Percentiles rank a stretch among this genome's conserved stretches.
Conservation (phyloP, 1,140 invertebrate genomes). For the Callitettix versicolor region DNA sequence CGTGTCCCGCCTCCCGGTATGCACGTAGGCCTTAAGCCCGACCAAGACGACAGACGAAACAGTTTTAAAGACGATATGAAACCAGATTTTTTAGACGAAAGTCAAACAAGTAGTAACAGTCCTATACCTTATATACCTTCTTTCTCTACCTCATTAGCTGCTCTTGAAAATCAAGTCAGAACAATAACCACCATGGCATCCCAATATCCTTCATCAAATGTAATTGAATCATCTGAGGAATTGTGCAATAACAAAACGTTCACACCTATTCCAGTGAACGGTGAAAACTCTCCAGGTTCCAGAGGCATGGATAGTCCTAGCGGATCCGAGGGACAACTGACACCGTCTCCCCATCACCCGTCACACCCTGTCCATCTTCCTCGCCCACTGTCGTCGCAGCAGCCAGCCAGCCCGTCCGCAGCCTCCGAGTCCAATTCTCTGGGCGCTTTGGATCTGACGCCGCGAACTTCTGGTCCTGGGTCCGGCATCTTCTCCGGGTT, state of each 20-base stretch:
- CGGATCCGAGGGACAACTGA: constrained; percentile 32
- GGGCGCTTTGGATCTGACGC: constrained; percentile 47
- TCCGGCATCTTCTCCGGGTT: constrained; percentile 49
- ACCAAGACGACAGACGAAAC: constrained; percentile 4
- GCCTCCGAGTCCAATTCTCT: constrained; percentile 40
- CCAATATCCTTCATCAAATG: constrained; percentile 32
- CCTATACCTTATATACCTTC: constrained; percentile 35
- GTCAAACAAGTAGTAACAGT: constrained; percentile 19
- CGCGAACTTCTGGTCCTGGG: constrained; percentile 33
- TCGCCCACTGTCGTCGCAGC: constrained; percentile 30
- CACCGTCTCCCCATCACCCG: constrained; percentile 22
- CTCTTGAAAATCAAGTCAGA: constrained; percentile 60
- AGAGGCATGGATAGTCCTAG: constrained; percentile 31
- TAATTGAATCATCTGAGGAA: constrained; percentile 36
- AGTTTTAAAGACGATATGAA: constrained; percentile 11
- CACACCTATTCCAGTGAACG: constrained; percentile 35
- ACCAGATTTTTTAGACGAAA: constrained; percentile 17
- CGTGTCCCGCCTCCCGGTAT: constrained; percentile 42
- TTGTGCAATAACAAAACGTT: constrained; percentile 30
- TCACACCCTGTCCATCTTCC: constrained; percentile 23
- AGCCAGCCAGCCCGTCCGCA: constrained; percentile 32
- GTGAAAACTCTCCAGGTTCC: constrained; percentile 40
- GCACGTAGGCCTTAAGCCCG: constrained; percentile 9
- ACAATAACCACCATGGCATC: constrained; percentile 51
- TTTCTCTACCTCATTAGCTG: constrained; percentile 62